phyloP scores from a whole-genome alignment of 1,140 invertebrate species.

The Drosophila bocki region DNA sequence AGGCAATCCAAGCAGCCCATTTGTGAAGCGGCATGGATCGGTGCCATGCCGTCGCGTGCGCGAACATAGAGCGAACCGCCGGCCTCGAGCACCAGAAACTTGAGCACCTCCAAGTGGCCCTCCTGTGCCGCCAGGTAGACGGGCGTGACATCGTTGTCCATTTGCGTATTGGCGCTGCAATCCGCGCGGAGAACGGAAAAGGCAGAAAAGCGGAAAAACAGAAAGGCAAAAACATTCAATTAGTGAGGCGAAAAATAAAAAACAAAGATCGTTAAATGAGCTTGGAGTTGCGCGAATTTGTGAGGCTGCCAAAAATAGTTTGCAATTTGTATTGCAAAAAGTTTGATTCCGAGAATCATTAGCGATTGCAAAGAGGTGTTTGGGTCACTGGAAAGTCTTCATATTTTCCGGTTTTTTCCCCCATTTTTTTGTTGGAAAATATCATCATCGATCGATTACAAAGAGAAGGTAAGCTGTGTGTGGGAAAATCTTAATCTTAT shows the following conservation, averaged over 20 bases:
- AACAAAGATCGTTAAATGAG: constrained; percentile 22
- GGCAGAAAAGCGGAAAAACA: constrained; percentile 4
- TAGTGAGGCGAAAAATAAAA: neutral
- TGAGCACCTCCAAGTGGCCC: constrained; percentile 93
- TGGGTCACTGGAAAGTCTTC: constrained; percentile 27
- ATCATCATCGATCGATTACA: constrained; percentile 24
- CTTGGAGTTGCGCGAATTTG: constrained; percentile 40
- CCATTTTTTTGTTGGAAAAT: neutral
- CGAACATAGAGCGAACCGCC: constrained; percentile 90
- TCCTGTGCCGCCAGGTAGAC: constrained; percentile 95
- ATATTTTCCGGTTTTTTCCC: constrained; percentile 17
- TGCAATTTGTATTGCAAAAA: neutral
- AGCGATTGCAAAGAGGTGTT: constrained; percentile 5
- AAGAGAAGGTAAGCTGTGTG: neutral
- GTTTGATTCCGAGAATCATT: constrained; percentile 1
- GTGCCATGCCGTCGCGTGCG: constrained; percentile 95
- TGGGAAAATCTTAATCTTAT: constrained; percentile 9
- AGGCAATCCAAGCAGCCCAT: constrained; percentile 94
- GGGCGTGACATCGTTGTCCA: constrained; percentile 96
- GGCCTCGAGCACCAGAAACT: constrained; percentile 92
- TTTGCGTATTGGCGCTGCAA: constrained; percentile 92
- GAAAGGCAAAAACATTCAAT: constrained; percentile 8
- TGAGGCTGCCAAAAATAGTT: constrained; percentile 19
- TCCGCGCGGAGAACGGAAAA: constrained; percentile 3
- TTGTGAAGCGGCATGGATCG: constrained; percentile 94